These are phyloP conservation scores for Achatina immaculata DNA, from an alignment of 1,140 invertebrate genomes.

Conservation along the genomic window DNA sequence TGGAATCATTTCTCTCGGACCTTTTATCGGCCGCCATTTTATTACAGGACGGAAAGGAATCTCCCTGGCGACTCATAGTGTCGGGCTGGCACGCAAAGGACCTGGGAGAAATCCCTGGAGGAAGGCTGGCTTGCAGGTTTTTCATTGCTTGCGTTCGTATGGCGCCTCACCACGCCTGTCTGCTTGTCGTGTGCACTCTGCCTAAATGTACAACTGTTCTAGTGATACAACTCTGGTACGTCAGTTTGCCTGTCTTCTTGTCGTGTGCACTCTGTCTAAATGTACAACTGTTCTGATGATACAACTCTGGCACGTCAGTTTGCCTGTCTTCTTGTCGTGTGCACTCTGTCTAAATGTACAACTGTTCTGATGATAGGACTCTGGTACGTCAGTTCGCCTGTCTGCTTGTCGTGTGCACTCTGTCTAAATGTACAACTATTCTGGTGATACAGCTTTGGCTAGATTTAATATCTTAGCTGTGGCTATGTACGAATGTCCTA, in stretches of 20 bases:
- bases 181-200: background rate
- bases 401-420: background rate
- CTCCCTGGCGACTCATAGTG: background rate
- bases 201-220: background rate
- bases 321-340: no score
- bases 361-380: no score
- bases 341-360: no score
- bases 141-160: background rate
- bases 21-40: background rate
- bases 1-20: background rate
- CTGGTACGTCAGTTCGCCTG: background rate
- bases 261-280: background rate
- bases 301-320: no score
- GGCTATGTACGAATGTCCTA: no score
- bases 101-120: background rate
- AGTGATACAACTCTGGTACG: no score
- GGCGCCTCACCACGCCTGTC: background rate
- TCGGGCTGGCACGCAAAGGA: background rate
- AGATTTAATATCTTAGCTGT: no score
- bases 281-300: no score
- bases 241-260: no score
- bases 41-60: background rate
- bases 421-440: no score
- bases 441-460: no score
- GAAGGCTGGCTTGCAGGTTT: background rate